Evolutionary conservation across 2,113 vertebrate genomes (phyloP), one percentile per base, ranked within the genome.

Genomic region (Pedetes capensis): DNA sequence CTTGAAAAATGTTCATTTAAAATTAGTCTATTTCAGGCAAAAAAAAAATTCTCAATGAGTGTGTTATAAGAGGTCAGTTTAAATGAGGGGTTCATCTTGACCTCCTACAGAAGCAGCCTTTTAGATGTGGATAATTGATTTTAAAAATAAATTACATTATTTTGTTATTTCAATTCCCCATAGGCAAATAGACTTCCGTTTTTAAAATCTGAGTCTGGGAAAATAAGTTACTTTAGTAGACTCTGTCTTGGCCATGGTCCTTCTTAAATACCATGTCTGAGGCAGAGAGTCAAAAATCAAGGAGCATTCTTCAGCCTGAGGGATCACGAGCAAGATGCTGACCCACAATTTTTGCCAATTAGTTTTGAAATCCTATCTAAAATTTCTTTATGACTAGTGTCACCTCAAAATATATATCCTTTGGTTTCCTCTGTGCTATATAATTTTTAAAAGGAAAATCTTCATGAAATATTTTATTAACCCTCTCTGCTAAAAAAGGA

Each of bases 91-190:
- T 78, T 95, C 72, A 82, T 85, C n/a, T 49, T 97, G 87, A 96
- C 87, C 82, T 95, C 39, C 37, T 71, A 93, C n/a, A 93, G 47
- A 93, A 42, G 80, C n/a, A 94, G 79, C 25, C n/a, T 86, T 97
- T 96, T 94, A 97, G 97, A 93, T 94, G 92, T 16, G 80, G n/a
- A 78, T 96, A 97, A 95, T 96, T 96, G 17, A 88, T 92, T 97
- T 96, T 85, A 53, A 83, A 97, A 96, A 96, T 90, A 97, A 96
- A 96, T 93, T 90, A 8, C 55, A 95, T 97, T 97, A 95, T 97
- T 74, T 88, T 96, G 63, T 93, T 96, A 96, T 97, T 87, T 93
- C 66, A 91, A 78, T 96, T 95, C 63, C 93, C 85, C 72, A 96
- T 23, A 82, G 78, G 79, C 92, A 39, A 95, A 94, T 97, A 79